Percentiles rank a stretch among this genome's conserved stretches.
These are phyloP conservation scores for Branchipolynoe longqiensis DNA, from an alignment of 2,888 invertebrate genomes.

Conservation along the genomic window DNA sequence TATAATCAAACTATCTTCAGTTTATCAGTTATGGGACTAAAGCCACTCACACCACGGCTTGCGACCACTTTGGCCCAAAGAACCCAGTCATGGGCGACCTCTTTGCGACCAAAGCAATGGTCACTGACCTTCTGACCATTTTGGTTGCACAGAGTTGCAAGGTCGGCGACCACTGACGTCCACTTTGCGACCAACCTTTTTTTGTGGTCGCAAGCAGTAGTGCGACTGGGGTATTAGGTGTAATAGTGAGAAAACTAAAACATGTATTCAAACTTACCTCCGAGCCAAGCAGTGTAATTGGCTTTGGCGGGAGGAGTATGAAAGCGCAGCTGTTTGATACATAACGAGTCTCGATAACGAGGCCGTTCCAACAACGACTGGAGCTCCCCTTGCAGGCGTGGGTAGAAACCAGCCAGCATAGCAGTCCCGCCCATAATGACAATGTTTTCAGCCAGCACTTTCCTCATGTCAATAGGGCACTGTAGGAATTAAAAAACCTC, in stretches of 20 bases:
- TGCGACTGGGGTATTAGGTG: no score
- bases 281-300: constrained; percentile 93
- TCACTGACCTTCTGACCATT: no score
- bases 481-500: constrained; percentile 78
- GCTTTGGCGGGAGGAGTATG: constrained; percentile 90
- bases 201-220: no score
- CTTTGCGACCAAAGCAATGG: no score
- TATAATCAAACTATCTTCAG: no score
- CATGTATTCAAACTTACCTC: constrained; percentile 83
- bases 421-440: constrained; percentile 93
- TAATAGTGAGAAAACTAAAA: neutral
- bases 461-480: constrained; percentile 91
- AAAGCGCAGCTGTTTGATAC: constrained; percentile 88
- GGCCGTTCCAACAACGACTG: constrained; percentile 85
- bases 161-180: neutral
- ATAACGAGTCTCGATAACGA: constrained; percentile 84
- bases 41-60: no score
- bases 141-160: neutral
- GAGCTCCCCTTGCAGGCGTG: constrained; percentile 90
- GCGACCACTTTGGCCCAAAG: no score
- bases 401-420: constrained; percentile 91
- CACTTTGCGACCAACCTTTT: no score
- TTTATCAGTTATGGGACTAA: no score
- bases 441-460: constrained; percentile 90
- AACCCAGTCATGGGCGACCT: no score